Evolutionary conservation across 2,888 invertebrate genomes (phyloP), one percentile per base, ranked within the genome.

Genomic region (Oligia strigilis): DNA sequence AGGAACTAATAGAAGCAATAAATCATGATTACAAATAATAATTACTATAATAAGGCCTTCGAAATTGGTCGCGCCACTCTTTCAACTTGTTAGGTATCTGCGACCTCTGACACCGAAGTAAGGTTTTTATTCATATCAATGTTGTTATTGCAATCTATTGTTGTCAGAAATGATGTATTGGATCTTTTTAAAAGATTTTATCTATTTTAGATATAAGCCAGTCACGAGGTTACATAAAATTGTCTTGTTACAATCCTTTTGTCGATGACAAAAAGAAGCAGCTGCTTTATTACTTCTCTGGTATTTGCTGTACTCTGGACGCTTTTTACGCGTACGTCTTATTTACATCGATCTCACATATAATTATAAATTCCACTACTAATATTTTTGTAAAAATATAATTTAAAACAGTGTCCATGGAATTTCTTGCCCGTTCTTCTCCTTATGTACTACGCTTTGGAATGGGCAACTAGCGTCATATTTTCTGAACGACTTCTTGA

Each of bases 81-180:
- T 79, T 78, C 75, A 65, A 81, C 75, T 79, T 64, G 75, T 86
- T 81, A 76, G 14, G 73, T 76, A 66, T 65, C 79, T 81, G 80
- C 78, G 82, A 90, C 86, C 85, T 87, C 88, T 89, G 86, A 87
- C 87, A 87, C 83, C 83, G 84, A 84, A 88, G 90, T 87, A 36
- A 80, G n/a, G 52, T 75, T 82, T 91, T 90, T 80, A 80, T 91
- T 89, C 84, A 65, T 86, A 82, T 76, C 77, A 78, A 86, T 78
- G 81, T 90, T 90, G 87, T 87, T 91, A 90, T 91, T 90, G 86
- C 90, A 84, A 88, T 89, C 90, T 87, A 92, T 94, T 94, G 92
- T 93, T 92, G 89, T 91, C 89, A 84, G 89, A 89, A 87, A 91
- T 94, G 92, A 94, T 94, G 82, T 92, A 94, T 93, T 92, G 87